Conservation (phyloP, 2,113 vertebrate genomes). For the Gallinago undulata region DNA sequence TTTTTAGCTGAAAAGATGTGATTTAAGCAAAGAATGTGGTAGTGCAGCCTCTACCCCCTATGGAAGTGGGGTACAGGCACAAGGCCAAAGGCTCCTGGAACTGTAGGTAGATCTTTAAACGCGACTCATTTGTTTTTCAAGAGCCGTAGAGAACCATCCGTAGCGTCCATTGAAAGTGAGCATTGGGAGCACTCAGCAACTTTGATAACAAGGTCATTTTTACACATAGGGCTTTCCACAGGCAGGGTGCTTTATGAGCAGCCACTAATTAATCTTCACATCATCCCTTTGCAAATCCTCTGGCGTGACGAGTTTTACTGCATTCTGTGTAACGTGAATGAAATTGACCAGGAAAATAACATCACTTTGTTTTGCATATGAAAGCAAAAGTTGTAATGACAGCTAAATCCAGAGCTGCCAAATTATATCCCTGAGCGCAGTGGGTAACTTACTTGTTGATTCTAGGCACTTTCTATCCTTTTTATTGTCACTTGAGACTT, state of each 20-base stretch:
- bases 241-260: constrained; percentile 23
- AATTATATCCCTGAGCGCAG: neutral
- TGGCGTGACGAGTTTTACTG: constrained; percentile 52
- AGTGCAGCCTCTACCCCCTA: neutral
- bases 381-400: constrained; percentile 55
- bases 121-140: neutral
- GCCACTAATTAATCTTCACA: constrained; percentile 60
- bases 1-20: neutral
- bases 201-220: constrained; percentile 60
- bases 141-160: neutral
- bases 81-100: neutral
- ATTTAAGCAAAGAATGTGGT: neutral
- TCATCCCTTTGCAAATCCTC: constrained; percentile 56
- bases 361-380: constrained; percentile 37
- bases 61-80: neutral
- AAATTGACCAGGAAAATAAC: constrained; percentile 48
- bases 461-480: neutral
- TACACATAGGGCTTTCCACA: constrained; percentile 27
- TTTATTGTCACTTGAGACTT: neutral
- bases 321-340: constrained; percentile 41
- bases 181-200: neutral
- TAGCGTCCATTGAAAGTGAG: neutral
- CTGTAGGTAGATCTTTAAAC: neutral
- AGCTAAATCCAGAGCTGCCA: constrained; percentile 29
- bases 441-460: constrained; percentile 12